These are phyloP conservation scores for Ethmia dodecea DNA, from an alignment of 2,888 invertebrate genomes.

Conservation along the genomic window DNA sequence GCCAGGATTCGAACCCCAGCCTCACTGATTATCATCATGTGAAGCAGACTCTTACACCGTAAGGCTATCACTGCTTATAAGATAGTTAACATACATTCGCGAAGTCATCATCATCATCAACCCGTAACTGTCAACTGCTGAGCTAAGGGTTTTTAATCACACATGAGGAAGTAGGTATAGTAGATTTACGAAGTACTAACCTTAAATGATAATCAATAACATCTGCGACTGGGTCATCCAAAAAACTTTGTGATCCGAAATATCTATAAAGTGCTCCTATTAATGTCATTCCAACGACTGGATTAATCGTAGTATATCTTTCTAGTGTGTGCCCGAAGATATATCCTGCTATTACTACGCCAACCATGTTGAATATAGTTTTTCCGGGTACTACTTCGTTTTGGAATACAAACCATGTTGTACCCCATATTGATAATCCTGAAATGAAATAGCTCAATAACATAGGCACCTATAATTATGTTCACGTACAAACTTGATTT, in stretches of 20 bases:
- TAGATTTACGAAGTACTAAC: too few species aligned
- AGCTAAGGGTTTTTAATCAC: too few species aligned
- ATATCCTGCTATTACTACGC: constrained; percentile 51
- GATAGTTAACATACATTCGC: too few species aligned
- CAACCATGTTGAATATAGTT: constrained; percentile 50
- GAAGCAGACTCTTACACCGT: too few species aligned
- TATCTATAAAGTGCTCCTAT: constrained; percentile 57
- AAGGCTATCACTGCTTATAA: too few species aligned
- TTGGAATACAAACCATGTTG: constrained; percentile 53
- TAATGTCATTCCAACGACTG: constrained; percentile 65
- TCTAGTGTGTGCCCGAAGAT: constrained; percentile 58
- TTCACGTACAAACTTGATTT: too few species aligned
- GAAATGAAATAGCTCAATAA: constrained; percentile 10
- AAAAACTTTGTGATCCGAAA: constrained; percentile 46
- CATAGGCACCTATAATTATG: too few species aligned
- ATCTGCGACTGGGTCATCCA: constrained; percentile 48
- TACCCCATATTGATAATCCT: constrained; percentile 58
- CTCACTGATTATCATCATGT: too few species aligned
- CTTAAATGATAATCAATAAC: constrained; percentile 63
- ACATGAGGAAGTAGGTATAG: too few species aligned
- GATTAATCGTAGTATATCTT: constrained; percentile 55
- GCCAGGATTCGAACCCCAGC: too few species aligned
- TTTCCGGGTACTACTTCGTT: constrained; percentile 49
- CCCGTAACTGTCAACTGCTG: too few species aligned
- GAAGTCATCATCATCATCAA: too few species aligned